Evolutionary conservation across 2,797 vertebrate species (phyloP).

Genomic region (Otus scops): DNA sequence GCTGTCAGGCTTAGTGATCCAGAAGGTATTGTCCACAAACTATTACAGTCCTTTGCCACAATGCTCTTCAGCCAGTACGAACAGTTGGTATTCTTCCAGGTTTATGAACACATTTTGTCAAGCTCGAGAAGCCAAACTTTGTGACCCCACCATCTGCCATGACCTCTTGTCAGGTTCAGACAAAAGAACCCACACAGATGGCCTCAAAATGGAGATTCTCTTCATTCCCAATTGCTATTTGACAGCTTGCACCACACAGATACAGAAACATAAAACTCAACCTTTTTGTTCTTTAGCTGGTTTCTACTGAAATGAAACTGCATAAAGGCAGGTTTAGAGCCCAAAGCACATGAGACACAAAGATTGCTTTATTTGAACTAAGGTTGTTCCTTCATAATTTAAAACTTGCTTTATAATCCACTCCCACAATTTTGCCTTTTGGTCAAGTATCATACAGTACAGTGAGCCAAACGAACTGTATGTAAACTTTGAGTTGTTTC

Average conservation of each 20-base stretch:
- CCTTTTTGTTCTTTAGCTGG: neutral
- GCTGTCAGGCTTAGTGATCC: conserved; percentile 27
- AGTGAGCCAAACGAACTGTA: neutral
- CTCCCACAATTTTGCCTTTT: neutral
- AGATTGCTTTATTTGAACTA: neutral
- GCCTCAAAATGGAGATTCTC: conserved; percentile 66
- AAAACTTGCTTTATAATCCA: neutral
- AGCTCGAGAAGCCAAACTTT: conserved; percentile 68
- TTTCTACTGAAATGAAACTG: neutral
- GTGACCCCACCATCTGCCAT: conserved; percentile 77
- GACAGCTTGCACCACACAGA: conserved; percentile 28
- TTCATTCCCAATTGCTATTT: conserved; percentile 18
- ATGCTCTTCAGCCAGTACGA: conserved; percentile 39
- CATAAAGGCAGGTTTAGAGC: neutral
- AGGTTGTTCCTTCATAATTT: neutral
- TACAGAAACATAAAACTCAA: conserved; percentile 21
- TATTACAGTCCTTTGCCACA: conserved; percentile 19
- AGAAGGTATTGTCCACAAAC: conserved; percentile 34
- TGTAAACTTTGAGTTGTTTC: neutral
- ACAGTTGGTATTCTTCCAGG: conserved; percentile 68
- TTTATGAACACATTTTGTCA: conserved; percentile 75
- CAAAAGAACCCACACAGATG: conserved; percentile 75
- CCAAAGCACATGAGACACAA: neutral
- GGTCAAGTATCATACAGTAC: neutral
- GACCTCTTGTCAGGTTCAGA: conserved; percentile 70